Percentiles rank a stretch among this genome's conserved stretches.
Conservation (phyloP, 2,113 vertebrate species). For the Tychaedon coryphoeus region DNA sequence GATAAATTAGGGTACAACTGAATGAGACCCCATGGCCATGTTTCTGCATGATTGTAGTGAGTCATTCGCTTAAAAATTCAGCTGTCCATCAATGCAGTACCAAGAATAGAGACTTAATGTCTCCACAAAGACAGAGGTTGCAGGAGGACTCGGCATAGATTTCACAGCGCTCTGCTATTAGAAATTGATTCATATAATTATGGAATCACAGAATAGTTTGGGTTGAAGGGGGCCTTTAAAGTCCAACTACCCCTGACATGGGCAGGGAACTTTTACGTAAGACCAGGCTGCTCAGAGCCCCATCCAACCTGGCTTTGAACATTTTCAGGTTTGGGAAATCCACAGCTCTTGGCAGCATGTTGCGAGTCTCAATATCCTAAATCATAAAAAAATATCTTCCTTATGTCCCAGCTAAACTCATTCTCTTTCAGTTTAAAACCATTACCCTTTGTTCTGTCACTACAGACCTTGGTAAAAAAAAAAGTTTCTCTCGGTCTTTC, state of each 20-base stretch:
- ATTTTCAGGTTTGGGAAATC: not conserved
- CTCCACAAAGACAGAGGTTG: not conserved
- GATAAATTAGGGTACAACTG: slow-evolving; percentile 50
- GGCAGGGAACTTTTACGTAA: not conserved
- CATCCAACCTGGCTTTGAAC: not conserved
- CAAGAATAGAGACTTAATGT: not conserved
- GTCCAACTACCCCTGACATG: not conserved
- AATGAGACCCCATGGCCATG: slow-evolving; percentile 22
- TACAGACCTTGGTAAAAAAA: not conserved
- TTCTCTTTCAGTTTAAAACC: not conserved
- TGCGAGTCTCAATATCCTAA: not conserved
- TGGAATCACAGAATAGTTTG: not conserved
- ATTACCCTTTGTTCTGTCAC: not conserved
- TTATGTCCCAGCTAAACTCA: not conserved
- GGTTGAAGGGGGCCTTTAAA: not conserved
- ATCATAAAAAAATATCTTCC: not conserved
- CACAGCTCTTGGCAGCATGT: not conserved
- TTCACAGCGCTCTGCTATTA: not conserved
- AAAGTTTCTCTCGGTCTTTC: fast-evolving
- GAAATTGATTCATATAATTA: not conserved
- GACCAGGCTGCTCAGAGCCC: not conserved
- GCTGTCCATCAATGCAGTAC: slow-evolving; percentile 19
- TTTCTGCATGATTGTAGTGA: slow-evolving; percentile 41
- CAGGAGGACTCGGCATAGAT: not conserved
- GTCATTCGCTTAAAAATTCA: slow-evolving; percentile 50